phyloP scores from a whole-genome alignment of 1,140 invertebrate genomes.

The Arion vulgaris region DNA sequence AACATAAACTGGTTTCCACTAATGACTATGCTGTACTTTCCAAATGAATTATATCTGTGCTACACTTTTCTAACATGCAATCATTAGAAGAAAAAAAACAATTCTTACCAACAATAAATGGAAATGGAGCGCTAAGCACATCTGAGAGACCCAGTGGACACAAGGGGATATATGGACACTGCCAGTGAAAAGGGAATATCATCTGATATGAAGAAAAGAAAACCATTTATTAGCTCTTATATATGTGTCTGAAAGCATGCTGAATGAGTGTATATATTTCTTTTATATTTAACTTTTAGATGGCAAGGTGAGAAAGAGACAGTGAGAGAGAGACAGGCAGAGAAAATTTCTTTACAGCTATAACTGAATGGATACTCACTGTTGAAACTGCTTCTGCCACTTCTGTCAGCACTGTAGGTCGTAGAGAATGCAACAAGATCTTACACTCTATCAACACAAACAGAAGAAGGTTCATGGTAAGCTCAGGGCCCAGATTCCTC shows the following conservation, averaged over 20 bases:
- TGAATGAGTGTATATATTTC: neutral
- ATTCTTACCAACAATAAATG: constrained; percentile 95
- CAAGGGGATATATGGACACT: constrained; percentile 98
- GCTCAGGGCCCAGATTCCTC: constrained; percentile 93
- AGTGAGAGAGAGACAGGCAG: neutral
- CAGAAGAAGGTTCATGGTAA: constrained; percentile 90
- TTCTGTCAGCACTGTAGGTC: constrained; percentile 95
- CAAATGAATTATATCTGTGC: too few relatives aligned
- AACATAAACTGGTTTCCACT: too few relatives aligned
- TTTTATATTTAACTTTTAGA: neutral
- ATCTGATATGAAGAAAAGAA: constrained; percentile 73
- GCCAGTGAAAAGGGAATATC: constrained; percentile 99
- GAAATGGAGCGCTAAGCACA: constrained; percentile 95
- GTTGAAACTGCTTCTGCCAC: constrained; percentile 99
- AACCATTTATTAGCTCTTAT: neutral
- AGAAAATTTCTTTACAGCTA: neutral
- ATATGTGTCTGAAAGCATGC: neutral
- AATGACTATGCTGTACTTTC: too few relatives aligned
- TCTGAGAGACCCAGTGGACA: constrained; percentile 92
- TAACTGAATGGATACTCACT: constrained; percentile 67
- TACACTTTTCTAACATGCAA: too few relatives aligned
- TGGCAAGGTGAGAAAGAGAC: neutral
- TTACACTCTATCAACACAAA: constrained; percentile 97
- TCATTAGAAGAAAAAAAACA: neutral
- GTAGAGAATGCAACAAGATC: constrained; percentile 94